Base-by-base conservation (phyloP, 2,888 invertebrate genomes). In the Drosophila hamatofila region DNA sequence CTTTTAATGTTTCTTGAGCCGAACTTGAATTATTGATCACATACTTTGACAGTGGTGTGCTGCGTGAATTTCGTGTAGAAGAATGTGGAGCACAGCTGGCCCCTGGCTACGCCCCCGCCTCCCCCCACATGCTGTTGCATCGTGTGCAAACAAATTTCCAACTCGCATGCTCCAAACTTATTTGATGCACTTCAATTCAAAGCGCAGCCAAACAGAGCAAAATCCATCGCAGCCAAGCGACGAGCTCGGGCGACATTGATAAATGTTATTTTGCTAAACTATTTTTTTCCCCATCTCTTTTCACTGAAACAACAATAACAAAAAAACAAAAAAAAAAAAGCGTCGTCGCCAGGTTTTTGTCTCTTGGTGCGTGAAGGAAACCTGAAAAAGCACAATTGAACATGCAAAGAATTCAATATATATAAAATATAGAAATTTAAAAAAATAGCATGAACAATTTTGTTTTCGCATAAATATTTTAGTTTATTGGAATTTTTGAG, bases 211-310 rank as follows among this genome's bases (percentile, higher is more conserved):
- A 48, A 72, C 54, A 56, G 58, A 71, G 52, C 46, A 12, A 37
- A 27, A 48, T 62, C 61, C 46, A 60, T 62, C 21, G 33, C 37
- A 48, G 12, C 16, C 41, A 16, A 12, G 39, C 21, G 5, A 37
- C 42, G 16, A 18, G 49, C 39, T 59, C 41, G 25, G 48, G 67
- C 46, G 83, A 83, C 86, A 80, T 78, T 84, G 86, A 84, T 82
- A 78, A 84, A 84, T 84, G 85, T 74, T 83, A 80, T 84, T 85
- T 78, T 76, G 64, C 49, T 48, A 46, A 84, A 83, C 68, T 74
- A 77, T 62, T 55, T 39, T 37, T 14, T 71, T 71, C 51, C 52
- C n/a, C 6, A 9, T 27, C 14, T 14, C 9, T 9, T 16, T 27
- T 49, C n/a, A 16, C 23, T 46, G 39, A 16, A 59, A 51, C 35